These are phyloP conservation scores for Drosophila lacteicornis DNA, from an alignment of 1,140 invertebrate genomes.

Conservation along the genomic window DNA sequence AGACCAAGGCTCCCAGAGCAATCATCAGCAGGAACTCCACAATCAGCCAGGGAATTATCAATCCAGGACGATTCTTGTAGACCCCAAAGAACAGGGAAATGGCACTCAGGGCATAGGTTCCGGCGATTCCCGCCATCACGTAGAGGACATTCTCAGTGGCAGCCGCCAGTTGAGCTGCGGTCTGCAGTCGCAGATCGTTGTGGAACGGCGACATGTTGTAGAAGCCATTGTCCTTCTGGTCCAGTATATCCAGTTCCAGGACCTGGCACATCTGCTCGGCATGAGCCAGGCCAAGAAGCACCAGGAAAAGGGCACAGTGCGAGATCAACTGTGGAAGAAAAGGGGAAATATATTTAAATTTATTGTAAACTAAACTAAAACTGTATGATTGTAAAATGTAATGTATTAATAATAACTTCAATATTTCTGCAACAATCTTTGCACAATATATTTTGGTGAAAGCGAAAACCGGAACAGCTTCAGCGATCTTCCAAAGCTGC, in stretches of 20 bases:
- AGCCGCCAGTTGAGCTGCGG: slow-evolving; percentile 73
- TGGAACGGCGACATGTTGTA: slow-evolving; percentile 76
- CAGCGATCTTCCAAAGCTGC: slow-evolving; percentile 8
- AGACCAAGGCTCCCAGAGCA: slow-evolving; percentile 54
- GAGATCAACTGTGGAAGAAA: slow-evolving; percentile 66
- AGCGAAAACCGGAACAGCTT: slow-evolving; percentile 8
- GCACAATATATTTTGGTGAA: not conserved
- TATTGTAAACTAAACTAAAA: not conserved
- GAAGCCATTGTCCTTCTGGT: slow-evolving; percentile 81
- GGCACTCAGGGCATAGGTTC: slow-evolving; percentile 68
- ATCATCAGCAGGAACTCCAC: slow-evolving; percentile 73
- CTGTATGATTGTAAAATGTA: not conserved
- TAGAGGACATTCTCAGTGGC: slow-evolving; percentile 76
- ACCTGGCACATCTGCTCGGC: slow-evolving; percentile 79
- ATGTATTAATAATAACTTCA: too few species aligned
- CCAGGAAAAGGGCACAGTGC: slow-evolving; percentile 74
- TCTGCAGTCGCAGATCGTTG: slow-evolving; percentile 73
- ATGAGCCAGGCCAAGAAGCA: slow-evolving; percentile 77
- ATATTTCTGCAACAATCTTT: too few species aligned
- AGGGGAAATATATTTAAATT: not conserved
- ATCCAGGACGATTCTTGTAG: slow-evolving; percentile 71
- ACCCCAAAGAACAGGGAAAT: slow-evolving; percentile 76
- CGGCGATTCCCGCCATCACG: slow-evolving; percentile 55
- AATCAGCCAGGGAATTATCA: slow-evolving; percentile 79
- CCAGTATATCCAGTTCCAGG: slow-evolving; percentile 76